A percentile compares a stretch with the other conserved stretches of the same genome.
phyloP scores from a whole-genome alignment of 64 coral and sea anemone species.

The Montipora foliosa region DNA sequence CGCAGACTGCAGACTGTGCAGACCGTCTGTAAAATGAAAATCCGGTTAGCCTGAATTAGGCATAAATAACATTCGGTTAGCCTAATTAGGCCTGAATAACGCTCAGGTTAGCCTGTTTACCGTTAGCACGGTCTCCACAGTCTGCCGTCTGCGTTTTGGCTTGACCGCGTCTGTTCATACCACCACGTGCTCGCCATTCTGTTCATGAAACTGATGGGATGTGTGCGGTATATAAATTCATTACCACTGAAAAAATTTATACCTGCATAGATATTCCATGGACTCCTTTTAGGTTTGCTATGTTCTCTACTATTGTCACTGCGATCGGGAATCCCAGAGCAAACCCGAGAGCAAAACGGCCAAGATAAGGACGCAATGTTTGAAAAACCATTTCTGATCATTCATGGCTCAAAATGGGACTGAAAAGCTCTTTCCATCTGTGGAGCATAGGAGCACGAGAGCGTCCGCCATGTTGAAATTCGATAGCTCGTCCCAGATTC shows the following conservation, averaged over 20 bases:
- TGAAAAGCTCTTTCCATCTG: neutral
- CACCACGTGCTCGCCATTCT: too few relatives aligned
- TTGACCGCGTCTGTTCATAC: too few relatives aligned
- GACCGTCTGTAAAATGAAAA: too few relatives aligned
- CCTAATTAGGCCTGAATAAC: too few relatives aligned
- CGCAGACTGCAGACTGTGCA: too few relatives aligned
- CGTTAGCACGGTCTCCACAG: too few relatives aligned
- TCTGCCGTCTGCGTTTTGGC: too few relatives aligned
- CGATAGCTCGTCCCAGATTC: neutral
- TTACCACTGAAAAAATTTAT: neutral
- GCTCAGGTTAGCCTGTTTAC: too few relatives aligned
- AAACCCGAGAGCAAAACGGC: constrained; percentile 60
- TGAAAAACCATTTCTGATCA: constrained; percentile 28
- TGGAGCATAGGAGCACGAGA: too few relatives aligned
- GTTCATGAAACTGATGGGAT: too few relatives aligned
- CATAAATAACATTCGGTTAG: too few relatives aligned
- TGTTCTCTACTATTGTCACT: constrained; percentile 75
- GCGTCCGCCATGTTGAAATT: neutral
- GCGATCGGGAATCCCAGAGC: constrained; percentile 65
- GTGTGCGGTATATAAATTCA: neutral
- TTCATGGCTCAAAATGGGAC: neutral
- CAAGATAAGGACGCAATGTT: constrained; percentile 16
- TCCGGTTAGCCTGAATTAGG: too few relatives aligned
- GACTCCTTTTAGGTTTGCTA: constrained; percentile 67
- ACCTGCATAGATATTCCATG: constrained; percentile 86